Percentiles rank a stretch among this genome's conserved stretches.
Evolutionary conservation across 2,797 vertebrate species (phyloP).

Genomic region (Tadarida brasiliensis): DNA sequence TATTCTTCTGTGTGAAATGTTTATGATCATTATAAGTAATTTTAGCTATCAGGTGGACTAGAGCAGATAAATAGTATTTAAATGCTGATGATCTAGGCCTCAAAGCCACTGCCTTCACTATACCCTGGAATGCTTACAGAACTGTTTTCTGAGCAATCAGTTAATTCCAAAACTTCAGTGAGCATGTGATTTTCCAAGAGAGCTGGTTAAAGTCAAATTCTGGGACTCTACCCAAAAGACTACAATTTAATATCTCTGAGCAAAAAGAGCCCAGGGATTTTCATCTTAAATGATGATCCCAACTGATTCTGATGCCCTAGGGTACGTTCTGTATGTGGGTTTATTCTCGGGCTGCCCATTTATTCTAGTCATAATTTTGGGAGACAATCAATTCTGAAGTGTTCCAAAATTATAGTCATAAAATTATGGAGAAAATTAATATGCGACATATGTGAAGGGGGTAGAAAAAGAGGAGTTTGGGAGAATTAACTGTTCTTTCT

Average conservation of each 20-base stretch:
- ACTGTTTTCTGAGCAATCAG: slow-evolving; percentile 26
- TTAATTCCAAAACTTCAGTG: slow-evolving; percentile 35
- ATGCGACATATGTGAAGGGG: background rate
- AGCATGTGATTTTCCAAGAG: background rate
- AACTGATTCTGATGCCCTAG: slow-evolving; percentile 35
- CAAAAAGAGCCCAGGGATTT: background rate
- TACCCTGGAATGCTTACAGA: background rate
- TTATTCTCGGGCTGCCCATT: background rate
- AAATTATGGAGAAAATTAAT: slow-evolving; percentile 68
- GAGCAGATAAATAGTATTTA: background rate
- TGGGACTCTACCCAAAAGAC: background rate
- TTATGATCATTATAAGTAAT: slow-evolving; percentile 59
- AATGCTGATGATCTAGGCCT: background rate
- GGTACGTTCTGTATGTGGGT: background rate
- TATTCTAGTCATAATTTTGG: slow-evolving; percentile 42
- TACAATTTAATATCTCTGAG: slow-evolving; percentile 5
- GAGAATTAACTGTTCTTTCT: slow-evolving; percentile 23
- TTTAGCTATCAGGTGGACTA: background rate
- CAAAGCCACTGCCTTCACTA: background rate
- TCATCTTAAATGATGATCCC: slow-evolving; percentile 4
- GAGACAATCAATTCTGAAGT: background rate
- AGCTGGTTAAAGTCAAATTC: slow-evolving; percentile 53
- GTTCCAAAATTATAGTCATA: background rate
- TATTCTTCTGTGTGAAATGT: slow-evolving; percentile 26
- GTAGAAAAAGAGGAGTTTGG: background rate